These are phyloP conservation scores for Lutraria lutraria DNA, from an alignment of 2,888 invertebrate species.

Conservation along the genomic window DNA sequence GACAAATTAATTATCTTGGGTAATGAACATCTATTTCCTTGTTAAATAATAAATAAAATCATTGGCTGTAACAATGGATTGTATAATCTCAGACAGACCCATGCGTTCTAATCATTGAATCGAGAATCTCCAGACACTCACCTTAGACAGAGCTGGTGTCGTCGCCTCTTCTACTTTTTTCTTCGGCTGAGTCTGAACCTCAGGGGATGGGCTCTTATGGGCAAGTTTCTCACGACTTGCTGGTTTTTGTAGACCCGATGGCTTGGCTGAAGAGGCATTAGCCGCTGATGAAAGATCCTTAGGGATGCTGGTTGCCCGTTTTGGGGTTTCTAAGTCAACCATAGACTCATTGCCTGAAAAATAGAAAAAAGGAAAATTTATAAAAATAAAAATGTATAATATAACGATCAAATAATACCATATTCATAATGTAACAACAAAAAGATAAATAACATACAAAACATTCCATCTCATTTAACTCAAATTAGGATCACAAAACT, in stretches of 20 bases:
- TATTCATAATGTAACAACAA: too few species aligned
- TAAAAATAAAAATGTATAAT: not conserved
- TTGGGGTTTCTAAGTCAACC: slow-evolving; percentile 72
- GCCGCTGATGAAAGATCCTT: slow-evolving; percentile 71
- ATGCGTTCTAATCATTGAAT: too few species aligned
- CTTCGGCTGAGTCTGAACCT: not conserved
- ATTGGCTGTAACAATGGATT: too few species aligned
- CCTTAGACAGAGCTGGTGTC: slow-evolving; percentile 32
- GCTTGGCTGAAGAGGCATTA: slow-evolving; percentile 37
- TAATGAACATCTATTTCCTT: too few species aligned
- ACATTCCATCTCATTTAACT: too few species aligned
- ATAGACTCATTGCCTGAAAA: slow-evolving; percentile 79
- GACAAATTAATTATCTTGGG: too few species aligned
- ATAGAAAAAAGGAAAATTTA: not conserved
- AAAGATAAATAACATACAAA: too few species aligned
- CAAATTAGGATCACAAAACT: too few species aligned
- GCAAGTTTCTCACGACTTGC: slow-evolving; percentile 59
- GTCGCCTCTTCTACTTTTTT: slow-evolving; percentile 14
- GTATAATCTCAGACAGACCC: too few species aligned
- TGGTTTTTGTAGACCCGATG: slow-evolving; percentile 58
- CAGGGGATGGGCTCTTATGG: slow-evolving; percentile 43
- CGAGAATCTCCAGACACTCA: not conserved
- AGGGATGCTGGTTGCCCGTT: slow-evolving; percentile 75
- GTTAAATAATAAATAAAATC: too few species aligned
- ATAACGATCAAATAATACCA: too few species aligned